Evolutionary conservation across 2,888 invertebrate genomes (phyloP), one percentile per base, ranked within the genome.

Genomic region (Sicus ferrugineus): DNA sequence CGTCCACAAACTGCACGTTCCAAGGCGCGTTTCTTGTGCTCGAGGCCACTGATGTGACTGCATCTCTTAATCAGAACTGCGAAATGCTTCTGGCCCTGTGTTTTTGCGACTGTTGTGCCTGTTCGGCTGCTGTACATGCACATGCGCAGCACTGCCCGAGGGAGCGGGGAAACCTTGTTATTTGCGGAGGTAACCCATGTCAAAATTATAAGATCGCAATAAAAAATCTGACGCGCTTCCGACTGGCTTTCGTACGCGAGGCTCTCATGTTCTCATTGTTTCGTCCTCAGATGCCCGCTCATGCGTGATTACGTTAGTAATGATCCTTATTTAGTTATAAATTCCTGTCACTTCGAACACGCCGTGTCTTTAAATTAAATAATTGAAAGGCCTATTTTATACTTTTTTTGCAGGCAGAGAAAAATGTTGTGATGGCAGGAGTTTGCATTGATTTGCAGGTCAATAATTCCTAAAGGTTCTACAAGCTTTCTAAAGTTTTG

Each of bases 101-200:
- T n/a, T 23, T 52, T 31, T 59, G 19, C 14, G 19, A 7, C 19
- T 16, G 38, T 34, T 59, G 38, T 23, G 19, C 19, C 28, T 58
- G 31, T 30, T 30, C 14, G 38, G 23, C 28, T 30, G 30, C 28
- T 56, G 26, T 30, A 3, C 9, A 14, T 56, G 56, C 28, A 26
- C 14, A 26, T 14, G n/a, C n/a, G n/a, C n/a, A n/a, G n/a, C n/a
- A n/a, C n/a, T n/a, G n/a, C n/a, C n/a, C n/a, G n/a, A n/a, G n/a
- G n/a, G n/a, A n/a, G n/a, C n/a, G n/a, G n/a, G n/a, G 52, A 31
- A 34, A 56, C 67, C 67, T 67, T 59, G 67, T 67, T 59, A 67
- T 67, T 67, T 67, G 59, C 46, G 67, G 59, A 42, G 67, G 67
- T 67, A 67, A 67, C 67, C 67, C 67, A 48, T 67, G 67, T 67